Conservation (phyloP, 2,797 vertebrate species). For the Propithecus perrieri region DNA sequence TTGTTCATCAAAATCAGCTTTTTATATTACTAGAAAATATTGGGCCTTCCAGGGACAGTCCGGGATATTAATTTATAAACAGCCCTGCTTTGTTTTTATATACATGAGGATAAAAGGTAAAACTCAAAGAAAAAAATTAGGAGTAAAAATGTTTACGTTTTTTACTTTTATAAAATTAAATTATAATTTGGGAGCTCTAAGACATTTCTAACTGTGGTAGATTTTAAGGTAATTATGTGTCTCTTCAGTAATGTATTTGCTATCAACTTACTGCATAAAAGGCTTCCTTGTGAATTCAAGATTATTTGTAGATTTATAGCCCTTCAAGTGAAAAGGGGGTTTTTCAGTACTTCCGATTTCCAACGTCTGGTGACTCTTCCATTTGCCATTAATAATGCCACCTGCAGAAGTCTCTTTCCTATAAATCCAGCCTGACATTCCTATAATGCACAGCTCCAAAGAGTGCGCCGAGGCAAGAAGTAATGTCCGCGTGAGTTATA, state of each 20-base stretch:
- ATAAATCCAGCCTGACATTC: constrained; percentile 70
- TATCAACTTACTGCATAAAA: constrained; percentile 72
- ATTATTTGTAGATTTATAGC: constrained; percentile 74
- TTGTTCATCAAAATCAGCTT: neutral
- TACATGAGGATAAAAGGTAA: neutral
- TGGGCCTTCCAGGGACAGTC: neutral
- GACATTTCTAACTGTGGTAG: constrained; percentile 37
- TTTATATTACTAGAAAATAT: neutral
- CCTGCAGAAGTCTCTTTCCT: constrained; percentile 19
- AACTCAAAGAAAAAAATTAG: neutral
- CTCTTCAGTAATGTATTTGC: constrained; percentile 63
- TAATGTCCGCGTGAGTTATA: constrained; percentile 54
- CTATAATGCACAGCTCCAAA: constrained; percentile 30
- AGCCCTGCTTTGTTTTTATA: neutral
- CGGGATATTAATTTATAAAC: neutral
- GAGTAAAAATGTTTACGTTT: neutral
- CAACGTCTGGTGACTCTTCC: constrained; percentile 37
- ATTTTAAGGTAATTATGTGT: constrained; percentile 56
- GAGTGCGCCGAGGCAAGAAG: neutral
- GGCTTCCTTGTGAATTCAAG: neutral
- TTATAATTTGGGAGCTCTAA: neutral
- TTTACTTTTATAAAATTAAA: constrained; percentile 44
- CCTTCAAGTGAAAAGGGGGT: constrained; percentile 60
- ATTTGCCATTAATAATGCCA: constrained; percentile 65
- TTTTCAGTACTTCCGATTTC: constrained; percentile 68